Evolutionary conservation across 1,140 invertebrate species (phyloP).

Genomic region (Drosophila aff.): DNA sequence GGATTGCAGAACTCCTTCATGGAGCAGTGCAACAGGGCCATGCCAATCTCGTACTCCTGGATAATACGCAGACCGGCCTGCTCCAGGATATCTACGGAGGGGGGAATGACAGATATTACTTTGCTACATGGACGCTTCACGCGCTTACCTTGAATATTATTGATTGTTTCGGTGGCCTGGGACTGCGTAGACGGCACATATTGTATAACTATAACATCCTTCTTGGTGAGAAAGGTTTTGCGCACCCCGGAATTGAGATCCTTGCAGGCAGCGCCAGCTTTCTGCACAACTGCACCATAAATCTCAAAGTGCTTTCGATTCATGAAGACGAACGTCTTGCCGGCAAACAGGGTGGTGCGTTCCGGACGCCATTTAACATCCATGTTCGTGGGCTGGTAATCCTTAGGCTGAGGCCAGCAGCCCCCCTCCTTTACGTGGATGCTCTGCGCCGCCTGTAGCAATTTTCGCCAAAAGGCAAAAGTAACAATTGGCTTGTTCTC

Average conservation of each 20-base stretch:
- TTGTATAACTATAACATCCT: slow-evolving; percentile 86
- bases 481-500: slow-evolving; percentile 88
- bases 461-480: slow-evolving; percentile 87
- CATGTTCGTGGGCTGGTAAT: slow-evolving; percentile 84
- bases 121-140: slow-evolving; percentile 18
- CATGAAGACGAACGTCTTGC: slow-evolving; percentile 88
- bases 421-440: slow-evolving; percentile 64
- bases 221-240: slow-evolving; percentile 85
- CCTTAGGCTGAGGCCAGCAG: slow-evolving; percentile 86
- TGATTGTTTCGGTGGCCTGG: slow-evolving; percentile 86
- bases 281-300: slow-evolving; percentile 85
- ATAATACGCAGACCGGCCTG: slow-evolving; percentile 86
- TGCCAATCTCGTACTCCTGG: slow-evolving; percentile 89
- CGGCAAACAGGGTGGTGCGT: slow-evolving; percentile 87
- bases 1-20: slow-evolving; percentile 89
- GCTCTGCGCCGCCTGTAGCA: slow-evolving; percentile 85
- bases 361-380: slow-evolving; percentile 86
- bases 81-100: slow-evolving; percentile 84
- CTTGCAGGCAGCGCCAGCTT: slow-evolving; percentile 82
- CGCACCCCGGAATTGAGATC: slow-evolving; percentile 85
- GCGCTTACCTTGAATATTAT: slow-evolving; percentile 84
- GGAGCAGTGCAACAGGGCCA: slow-evolving; percentile 88
- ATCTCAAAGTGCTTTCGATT: slow-evolving; percentile 87
- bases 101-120: neutral
- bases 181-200: slow-evolving; percentile 82